phyloP scores from a whole-genome alignment of 2,113 vertebrate species.

The Oenanthe oenanthe region DNA sequence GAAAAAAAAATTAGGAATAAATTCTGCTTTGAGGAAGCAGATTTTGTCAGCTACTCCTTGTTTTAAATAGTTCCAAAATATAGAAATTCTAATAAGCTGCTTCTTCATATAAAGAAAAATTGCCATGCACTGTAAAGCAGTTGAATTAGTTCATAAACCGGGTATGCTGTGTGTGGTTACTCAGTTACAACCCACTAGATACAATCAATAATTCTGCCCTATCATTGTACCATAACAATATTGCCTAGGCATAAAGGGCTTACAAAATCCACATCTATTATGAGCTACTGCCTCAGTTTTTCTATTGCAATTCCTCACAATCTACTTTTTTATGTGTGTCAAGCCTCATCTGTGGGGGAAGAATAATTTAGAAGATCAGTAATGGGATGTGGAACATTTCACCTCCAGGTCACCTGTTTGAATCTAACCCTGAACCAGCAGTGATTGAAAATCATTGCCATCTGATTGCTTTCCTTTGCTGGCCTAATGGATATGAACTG shows the following conservation, averaged over 20 bases:
- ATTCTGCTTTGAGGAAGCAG: background rate
- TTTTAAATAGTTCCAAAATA: background rate
- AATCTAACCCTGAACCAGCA: conserved; percentile 61
- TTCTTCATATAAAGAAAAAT: conserved; percentile 2
- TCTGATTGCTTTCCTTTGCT: conserved; percentile 67
- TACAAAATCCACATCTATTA: conserved; percentile 31
- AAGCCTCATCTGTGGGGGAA: conserved; percentile 53
- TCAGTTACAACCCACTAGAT: background rate
- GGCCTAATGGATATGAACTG: conserved; percentile 50
- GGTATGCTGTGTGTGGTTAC: background rate
- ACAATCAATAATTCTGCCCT: conserved; percentile 42
- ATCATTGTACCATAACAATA: background rate
- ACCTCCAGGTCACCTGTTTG: conserved; percentile 66
- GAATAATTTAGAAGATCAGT: conserved; percentile 65
- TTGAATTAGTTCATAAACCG: conserved; percentile 43
- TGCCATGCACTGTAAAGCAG: background rate
- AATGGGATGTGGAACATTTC: conserved; percentile 66
- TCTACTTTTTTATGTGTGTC: conserved; percentile 24
- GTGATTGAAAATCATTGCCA: conserved; percentile 70
- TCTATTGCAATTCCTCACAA: background rate
- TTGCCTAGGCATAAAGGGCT: conserved; percentile 6
- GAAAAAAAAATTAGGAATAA: background rate
- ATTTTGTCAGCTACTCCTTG: background rate
- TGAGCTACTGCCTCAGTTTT: background rate
- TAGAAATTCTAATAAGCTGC: background rate